phyloP scores from a whole-genome alignment of 2,113 vertebrate genomes.

The Condylura cristata region DNA sequence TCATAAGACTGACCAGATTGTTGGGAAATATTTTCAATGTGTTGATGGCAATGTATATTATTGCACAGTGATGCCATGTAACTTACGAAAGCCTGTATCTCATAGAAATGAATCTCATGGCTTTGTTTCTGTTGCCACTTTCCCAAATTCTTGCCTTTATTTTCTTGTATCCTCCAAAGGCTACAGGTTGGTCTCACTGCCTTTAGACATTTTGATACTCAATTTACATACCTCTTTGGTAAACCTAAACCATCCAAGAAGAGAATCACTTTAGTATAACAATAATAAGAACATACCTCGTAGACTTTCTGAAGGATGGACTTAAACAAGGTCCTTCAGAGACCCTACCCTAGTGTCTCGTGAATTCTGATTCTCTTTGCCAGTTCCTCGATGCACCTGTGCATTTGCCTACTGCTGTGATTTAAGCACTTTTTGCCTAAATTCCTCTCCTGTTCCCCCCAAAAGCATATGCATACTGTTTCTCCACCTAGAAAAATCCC shows the following conservation, averaged over 20 bases:
- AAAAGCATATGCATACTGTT: background rate
- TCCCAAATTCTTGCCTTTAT: background rate
- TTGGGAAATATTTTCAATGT: background rate
- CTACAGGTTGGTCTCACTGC: background rate
- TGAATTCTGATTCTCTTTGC: background rate
- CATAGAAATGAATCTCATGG: background rate
- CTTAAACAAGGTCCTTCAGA: background rate
- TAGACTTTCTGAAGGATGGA: background rate
- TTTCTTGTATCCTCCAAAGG: background rate
- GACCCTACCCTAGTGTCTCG: background rate
- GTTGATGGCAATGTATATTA: background rate
- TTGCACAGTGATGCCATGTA: background rate
- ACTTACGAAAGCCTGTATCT: background rate
- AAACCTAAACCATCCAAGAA: background rate
- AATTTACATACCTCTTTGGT: background rate
- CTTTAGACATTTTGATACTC: background rate
- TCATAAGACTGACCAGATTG: background rate
- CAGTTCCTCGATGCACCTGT: background rate
- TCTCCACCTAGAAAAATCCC: background rate
- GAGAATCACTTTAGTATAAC: background rate
- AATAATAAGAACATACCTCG: background rate
- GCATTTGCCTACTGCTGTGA: background rate
- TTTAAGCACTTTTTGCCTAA: background rate
- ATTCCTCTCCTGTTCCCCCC: background rate
- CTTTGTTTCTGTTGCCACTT: background rate